Conservation (phyloP, 2,888 invertebrate genomes). For the Pammene aurita region DNA sequence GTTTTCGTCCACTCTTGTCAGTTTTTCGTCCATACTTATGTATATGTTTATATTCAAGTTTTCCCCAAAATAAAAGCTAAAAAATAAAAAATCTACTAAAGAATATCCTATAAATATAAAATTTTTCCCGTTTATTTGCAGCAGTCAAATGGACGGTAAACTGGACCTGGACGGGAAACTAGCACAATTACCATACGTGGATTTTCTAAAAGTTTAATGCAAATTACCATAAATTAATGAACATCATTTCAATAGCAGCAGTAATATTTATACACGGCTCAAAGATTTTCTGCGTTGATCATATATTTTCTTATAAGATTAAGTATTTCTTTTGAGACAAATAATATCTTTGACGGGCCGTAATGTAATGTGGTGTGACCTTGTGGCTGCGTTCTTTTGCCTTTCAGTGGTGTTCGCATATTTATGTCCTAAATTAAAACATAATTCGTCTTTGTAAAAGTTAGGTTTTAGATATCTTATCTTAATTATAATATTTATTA, state of each 20-base stretch:
- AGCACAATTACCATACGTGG: too few relatives aligned
- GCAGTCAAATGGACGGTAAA: too few relatives aligned
- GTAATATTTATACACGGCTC: neutral
- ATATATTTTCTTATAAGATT: neutral
- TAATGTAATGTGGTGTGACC: neutral
- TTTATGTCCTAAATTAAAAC: slow-evolving; percentile 16
- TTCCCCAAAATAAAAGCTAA: too few relatives aligned
- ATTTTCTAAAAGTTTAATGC: neutral
- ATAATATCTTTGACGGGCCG: neutral
- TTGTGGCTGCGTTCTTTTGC: neutral
- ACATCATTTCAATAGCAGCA: neutral
- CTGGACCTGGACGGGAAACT: too few relatives aligned
- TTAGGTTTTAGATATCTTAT: neutral
- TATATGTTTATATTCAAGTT: too few relatives aligned
- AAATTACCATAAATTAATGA: neutral
- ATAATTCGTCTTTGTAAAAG: neutral
- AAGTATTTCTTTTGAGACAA: slow-evolving; percentile 14
- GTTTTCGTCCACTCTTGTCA: too few relatives aligned
- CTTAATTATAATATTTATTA: neutral
- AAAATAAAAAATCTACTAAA: too few relatives aligned
- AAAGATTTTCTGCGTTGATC: neutral
- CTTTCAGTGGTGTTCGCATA: slow-evolving; percentile 10
- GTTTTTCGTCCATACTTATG: too few relatives aligned
- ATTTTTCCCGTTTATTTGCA: too few relatives aligned
- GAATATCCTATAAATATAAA: too few relatives aligned